Conservation (phyloP, 2,113 vertebrate species). For the Chamaetylas fuelleborni region DNA sequence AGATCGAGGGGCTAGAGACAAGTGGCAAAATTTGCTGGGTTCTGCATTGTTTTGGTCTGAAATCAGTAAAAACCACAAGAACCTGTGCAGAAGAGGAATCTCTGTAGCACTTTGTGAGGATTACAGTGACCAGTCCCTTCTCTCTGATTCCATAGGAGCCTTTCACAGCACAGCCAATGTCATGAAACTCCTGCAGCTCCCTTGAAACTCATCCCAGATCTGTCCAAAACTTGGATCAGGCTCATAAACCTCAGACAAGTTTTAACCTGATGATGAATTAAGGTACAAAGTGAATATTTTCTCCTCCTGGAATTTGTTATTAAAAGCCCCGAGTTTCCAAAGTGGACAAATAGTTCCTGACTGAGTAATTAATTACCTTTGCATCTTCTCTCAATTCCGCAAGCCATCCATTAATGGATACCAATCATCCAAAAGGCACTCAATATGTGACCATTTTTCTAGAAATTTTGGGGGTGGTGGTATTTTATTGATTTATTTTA, state of each 20-base stretch:
- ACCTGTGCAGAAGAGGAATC: not conserved
- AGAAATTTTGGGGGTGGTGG: not conserved
- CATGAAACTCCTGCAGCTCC: conserved; percentile 41
- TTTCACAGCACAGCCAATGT: not conserved
- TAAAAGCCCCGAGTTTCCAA: conserved; percentile 25
- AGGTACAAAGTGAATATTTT: conserved; percentile 54
- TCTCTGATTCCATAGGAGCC: not conserved
- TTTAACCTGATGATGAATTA: conserved; percentile 60
- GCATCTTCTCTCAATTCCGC: not conserved
- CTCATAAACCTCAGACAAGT: conserved; percentile 47
- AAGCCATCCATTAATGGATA: conserved; percentile 20
- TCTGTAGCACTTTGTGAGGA: not conserved
- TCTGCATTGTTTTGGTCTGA: not conserved
- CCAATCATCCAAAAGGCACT: conserved; percentile 7
- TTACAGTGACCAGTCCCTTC: not conserved
- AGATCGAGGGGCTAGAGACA: not conserved
- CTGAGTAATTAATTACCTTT: conserved; percentile 24
- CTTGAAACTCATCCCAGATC: conserved; percentile 60
- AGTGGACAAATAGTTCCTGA: conserved; percentile 41
- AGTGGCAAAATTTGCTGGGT: accelerated
- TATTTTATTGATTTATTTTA: conserved; percentile 24
- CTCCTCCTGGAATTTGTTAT: conserved; percentile 51
- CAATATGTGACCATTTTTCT: not conserved
- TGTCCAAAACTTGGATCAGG: conserved; percentile 42
- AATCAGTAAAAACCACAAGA: not conserved